A percentile compares a stretch with the other conserved stretches of the same genome.
These are phyloP conservation scores for Drosophila fulvimacula DNA, from an alignment of 2,888 invertebrate species.

Conservation along the genomic window DNA sequence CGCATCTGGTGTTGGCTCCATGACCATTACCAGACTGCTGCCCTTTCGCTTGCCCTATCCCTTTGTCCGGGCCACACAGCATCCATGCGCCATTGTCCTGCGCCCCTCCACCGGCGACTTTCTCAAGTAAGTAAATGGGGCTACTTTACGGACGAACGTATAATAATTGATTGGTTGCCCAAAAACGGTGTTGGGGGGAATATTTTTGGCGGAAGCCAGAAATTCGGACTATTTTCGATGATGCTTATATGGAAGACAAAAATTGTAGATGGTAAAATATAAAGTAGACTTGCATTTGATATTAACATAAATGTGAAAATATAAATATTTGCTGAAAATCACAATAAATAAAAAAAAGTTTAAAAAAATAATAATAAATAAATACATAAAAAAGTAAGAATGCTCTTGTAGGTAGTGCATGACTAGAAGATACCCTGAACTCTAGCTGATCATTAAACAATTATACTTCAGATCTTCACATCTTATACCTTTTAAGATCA, in stretches of 20 bases:
- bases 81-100: constrained; percentile 92
- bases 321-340: no score
- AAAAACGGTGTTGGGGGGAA: not conserved
- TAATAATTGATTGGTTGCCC: not conserved
- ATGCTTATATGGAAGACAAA: not conserved
- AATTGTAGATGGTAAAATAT: no score
- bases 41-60: constrained; percentile 95
- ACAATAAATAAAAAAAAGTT: no score
- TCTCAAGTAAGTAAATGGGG: constrained; percentile 88
- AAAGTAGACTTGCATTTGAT: no score
- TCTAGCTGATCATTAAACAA: no score
- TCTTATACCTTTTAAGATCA: no score
- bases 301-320: no score
- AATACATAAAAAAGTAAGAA: no score
- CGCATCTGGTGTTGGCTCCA: constrained; percentile 33
- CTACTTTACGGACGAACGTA: constrained; percentile 1
- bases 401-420: no score
- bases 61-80: constrained; percentile 92
- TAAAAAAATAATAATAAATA: no score
- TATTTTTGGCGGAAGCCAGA: not conserved
- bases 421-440: no score
- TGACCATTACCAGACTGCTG: constrained; percentile 86
- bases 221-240: not conserved
- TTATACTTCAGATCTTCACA: no score
- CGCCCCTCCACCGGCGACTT: constrained; percentile 95